A percentile compares a stretch with the other conserved stretches of the same genome.
phyloP scores from a whole-genome alignment of 2,888 invertebrate species.

The Philereme vetulata region DNA sequence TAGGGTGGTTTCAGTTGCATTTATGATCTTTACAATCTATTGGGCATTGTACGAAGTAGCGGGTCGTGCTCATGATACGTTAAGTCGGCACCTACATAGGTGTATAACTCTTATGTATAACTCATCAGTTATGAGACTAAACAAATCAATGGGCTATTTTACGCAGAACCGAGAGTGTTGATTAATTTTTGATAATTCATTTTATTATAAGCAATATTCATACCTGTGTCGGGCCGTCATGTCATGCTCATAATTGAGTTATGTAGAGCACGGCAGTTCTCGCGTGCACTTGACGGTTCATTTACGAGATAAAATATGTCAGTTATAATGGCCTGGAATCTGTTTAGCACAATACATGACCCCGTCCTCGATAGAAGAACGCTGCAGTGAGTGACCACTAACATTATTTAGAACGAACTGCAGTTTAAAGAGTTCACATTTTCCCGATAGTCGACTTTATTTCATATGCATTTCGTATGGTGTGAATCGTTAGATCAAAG shows the following conservation, averaged over 20 bases:
- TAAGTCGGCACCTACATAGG: background rate
- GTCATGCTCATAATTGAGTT: conserved; percentile 76
- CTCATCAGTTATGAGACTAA: conserved; percentile 2
- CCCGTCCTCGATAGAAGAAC: conserved; percentile 53
- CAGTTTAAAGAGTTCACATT: conserved; percentile 27
- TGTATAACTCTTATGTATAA: no score
- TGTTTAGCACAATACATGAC: conserved; percentile 57
- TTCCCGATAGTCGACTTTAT: background rate
- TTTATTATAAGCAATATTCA: conserved; percentile 31
- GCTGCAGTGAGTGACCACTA: conserved; percentile 39
- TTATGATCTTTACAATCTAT: conserved; percentile 6
- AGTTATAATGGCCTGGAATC: conserved; percentile 63
- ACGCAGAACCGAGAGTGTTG: background rate
- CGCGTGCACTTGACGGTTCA: conserved; percentile 74
- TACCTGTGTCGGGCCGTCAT: conserved; percentile 52
- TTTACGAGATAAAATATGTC: conserved; percentile 56
- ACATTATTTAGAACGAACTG: conserved; percentile 27
- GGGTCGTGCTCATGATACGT: background rate
- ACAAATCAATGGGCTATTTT: conserved; percentile 5
- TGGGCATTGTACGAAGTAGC: background rate
- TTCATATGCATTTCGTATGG: no score
- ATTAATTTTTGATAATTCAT: conserved; percentile 20
- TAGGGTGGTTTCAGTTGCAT: conserved; percentile 5
- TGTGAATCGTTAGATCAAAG: no score
- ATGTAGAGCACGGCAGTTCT: conserved; percentile 72